Conservation (phyloP, 2,888 invertebrate species). For the Augochlorella aurata region DNA sequence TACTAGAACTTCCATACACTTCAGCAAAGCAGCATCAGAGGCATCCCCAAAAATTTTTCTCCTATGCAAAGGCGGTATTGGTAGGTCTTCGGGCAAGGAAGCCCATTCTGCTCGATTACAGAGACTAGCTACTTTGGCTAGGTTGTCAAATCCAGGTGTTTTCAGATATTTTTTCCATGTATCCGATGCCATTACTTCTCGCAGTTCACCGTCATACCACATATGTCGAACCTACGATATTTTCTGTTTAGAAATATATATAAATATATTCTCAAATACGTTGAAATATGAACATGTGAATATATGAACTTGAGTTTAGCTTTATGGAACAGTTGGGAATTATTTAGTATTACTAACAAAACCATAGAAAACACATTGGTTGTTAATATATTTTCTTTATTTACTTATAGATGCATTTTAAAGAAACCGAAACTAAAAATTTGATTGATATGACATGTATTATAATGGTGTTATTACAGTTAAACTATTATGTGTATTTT, state of each 20-base stretch:
- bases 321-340: neutral
- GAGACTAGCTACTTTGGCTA: slow-evolving; percentile 83
- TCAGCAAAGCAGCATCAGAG: slow-evolving; percentile 87
- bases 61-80: slow-evolving; percentile 78
- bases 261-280: neutral
- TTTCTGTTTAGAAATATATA: slow-evolving; percentile 83
- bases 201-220: slow-evolving; percentile 83
- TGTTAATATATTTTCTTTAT: too few species aligned
- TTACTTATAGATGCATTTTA: too few species aligned
- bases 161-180: slow-evolving; percentile 85
- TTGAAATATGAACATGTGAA: neutral
- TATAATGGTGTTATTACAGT: too few species aligned
- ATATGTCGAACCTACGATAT: slow-evolving; percentile 84
- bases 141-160: slow-evolving; percentile 62
- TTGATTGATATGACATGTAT: too few species aligned
- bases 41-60: slow-evolving; percentile 87
- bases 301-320: too few species aligned
- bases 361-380: too few species aligned
- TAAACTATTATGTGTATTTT: too few species aligned
- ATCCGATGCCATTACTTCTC: slow-evolving; percentile 84
- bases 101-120: slow-evolving; percentile 89
- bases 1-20: slow-evolving; percentile 85
- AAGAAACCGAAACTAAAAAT: too few species aligned
- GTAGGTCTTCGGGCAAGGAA: slow-evolving; percentile 82
- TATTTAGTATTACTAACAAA: too few species aligned